These are phyloP conservation scores for Meta bourneti DNA, from an alignment of 2,888 invertebrate species.

Conservation along the genomic window DNA sequence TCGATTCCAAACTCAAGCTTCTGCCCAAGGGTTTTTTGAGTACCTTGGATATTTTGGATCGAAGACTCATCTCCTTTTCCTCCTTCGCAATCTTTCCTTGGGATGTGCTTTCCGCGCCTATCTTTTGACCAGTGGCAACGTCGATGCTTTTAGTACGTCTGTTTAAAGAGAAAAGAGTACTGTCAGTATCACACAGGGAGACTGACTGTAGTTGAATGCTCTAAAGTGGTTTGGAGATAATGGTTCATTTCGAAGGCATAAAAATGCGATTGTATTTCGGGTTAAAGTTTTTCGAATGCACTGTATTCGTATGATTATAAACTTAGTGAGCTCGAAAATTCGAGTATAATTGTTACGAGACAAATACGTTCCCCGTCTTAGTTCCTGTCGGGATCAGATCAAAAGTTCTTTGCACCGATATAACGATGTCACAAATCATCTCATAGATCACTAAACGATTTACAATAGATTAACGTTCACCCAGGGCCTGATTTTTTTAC, in stretches of 20 bases:
- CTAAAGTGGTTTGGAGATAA: background rate
- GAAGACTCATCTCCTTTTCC: constrained; percentile 78
- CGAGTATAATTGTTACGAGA: too few species aligned
- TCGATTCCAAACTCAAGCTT: constrained; percentile 71
- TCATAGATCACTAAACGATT: too few species aligned
- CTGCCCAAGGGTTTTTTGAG: constrained; percentile 78
- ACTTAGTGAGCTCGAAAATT: too few species aligned
- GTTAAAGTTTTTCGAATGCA: too few species aligned
- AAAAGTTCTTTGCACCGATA: too few species aligned
- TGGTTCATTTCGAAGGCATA: background rate
- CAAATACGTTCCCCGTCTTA: too few species aligned
- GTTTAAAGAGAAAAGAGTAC: constrained; percentile 80
- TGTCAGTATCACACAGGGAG: background rate
- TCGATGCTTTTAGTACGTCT: constrained; percentile 92
- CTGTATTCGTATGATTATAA: too few species aligned
- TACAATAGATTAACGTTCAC: too few species aligned
- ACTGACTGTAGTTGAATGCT: background rate
- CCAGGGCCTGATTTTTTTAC: too few species aligned
- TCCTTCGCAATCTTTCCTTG: constrained; percentile 66
- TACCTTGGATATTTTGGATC: constrained; percentile 78
- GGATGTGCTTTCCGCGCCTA: constrained; percentile 38
- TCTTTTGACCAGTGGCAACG: constrained; percentile 82
- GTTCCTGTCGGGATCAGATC: too few species aligned
- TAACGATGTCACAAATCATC: too few species aligned
- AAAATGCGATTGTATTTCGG: background rate